These are phyloP conservation scores for Cherax destructor DNA, from an alignment of 1,140 invertebrate genomes.

Conservation along the genomic window DNA sequence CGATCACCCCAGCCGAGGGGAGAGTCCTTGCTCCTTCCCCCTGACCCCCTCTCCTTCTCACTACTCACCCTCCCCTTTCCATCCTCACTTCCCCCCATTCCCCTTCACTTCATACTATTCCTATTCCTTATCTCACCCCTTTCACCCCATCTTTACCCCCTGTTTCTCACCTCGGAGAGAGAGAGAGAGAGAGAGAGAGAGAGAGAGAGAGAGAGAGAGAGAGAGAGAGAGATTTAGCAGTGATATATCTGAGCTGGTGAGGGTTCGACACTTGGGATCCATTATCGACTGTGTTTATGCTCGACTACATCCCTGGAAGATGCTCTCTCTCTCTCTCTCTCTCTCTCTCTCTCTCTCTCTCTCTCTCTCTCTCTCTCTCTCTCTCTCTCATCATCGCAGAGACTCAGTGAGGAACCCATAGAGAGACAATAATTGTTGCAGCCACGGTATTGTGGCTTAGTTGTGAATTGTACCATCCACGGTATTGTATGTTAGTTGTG, in stretches of 20 bases:
- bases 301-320: no score
- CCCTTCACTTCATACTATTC: neutral
- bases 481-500: no score
- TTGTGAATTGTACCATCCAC: no score
- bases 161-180: neutral
- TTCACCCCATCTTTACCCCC: neutral
- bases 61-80: neutral
- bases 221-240: neutral
- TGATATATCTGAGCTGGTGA: conserved; percentile 1
- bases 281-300: neutral
- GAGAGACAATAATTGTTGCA: no score
- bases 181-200: conserved; percentile 23
- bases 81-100: neutral
- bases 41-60: neutral
- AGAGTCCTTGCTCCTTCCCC: neutral
- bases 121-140: neutral
- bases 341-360: no score
- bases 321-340: no score
- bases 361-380: no score
- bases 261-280: neutral
- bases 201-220: conserved; percentile 25
- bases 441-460: no score
- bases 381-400: no score
- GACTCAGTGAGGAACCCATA: no score
- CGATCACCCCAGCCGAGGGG: neutral